Evolutionary conservation across 2,888 invertebrate species (phyloP), one percentile per base, ranked within the genome.

Genomic region (Drepana falcataria): DNA sequence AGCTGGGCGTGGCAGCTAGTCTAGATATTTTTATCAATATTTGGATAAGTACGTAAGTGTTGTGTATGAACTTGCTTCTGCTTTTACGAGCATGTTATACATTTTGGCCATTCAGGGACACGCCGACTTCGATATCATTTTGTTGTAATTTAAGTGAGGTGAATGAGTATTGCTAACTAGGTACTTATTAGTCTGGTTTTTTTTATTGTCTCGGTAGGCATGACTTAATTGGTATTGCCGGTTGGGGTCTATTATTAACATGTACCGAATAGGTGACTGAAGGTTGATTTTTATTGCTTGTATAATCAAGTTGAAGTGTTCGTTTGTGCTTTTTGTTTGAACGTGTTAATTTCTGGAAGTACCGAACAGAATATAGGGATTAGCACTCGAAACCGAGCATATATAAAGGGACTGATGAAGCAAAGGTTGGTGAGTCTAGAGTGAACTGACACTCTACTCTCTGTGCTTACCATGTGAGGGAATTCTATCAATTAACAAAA

Each of bases 81-180:
- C 21, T 21, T 21, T 21, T 21, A 21, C 21, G 21, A 21, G 21
- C 21, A 35, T 49, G 9, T 52, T 35, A 48, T 51, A 6, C 40
- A 47, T 51, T 35, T 33, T 49, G 47, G 40, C 7, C 52, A 49
- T 55, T 57, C 59, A 57, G 48, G 59, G 66, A 55, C 66, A 57
- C 55, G 21, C 61, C 55, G 55, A 57, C 57, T 34, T 53, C 47
- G 51, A 59, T 60, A 55, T 55, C 58, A 65, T 59, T 66, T 59
- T 63, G 48, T 52, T 55, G 56, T 49, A 59, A 52, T 53, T 64
- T 56, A 47, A n/a, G 51, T 51, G 48, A 51, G 35, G 51, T 51
- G 51, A 51, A 54, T 9, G 51, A 40, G 51, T 40, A 40, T 44
- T 2, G 9, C 9, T 44, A 40, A 5, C 35, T 49, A 5, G 4